Evolutionary conservation across 2,888 invertebrate species (phyloP), one percentile per base, ranked within the genome.

Genomic region (Melanostoma scalare): DNA sequence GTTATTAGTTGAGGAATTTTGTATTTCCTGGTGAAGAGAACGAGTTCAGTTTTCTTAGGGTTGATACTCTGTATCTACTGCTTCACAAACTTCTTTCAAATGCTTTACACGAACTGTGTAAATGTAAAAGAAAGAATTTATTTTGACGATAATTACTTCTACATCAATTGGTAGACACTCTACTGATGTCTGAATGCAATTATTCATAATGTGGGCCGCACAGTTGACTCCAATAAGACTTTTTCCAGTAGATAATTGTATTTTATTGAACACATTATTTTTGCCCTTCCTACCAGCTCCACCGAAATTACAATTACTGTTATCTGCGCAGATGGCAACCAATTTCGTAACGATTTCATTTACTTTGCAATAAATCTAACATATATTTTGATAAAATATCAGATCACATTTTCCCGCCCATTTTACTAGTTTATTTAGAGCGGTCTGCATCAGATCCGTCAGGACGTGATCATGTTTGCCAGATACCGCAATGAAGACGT

Each of bases 131-230:
- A n/a, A n/a, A n/a, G n/a, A n/a, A n/a, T n/a, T n/a, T 35, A 74
- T 84, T 35, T 84, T 84, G 5, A 78, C 65, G 48, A 85, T 52
- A 72, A 85, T 63, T 35, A 79, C 71, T 73, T 81, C 82, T 44
- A 82, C 53, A 58, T 82, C 78, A 44, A 85, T 44, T 33, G 78
- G 81, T n/a, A 81, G 63, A 40, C 50, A 58, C 33, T 81, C 81
- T 46, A 61, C 56, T 40, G 75, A 55, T 4, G 75, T 60, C 75
- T 85, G 78, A 61, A 85, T 78, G 48, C 71, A 74, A 44, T 80
- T 80, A 61, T 76, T 76, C n/a, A 44, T 2, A 44, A 40, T 36
- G 10, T 65, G 40, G 1, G 65, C 65, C 8, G 40, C 65, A 36
- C 61, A 63, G 30, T 48, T 48, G 35, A 63, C 35, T 36, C 61